Evolutionary conservation across 2,113 vertebrate genomes (phyloP).

Genomic region (Ammodytes marinus): DNA sequence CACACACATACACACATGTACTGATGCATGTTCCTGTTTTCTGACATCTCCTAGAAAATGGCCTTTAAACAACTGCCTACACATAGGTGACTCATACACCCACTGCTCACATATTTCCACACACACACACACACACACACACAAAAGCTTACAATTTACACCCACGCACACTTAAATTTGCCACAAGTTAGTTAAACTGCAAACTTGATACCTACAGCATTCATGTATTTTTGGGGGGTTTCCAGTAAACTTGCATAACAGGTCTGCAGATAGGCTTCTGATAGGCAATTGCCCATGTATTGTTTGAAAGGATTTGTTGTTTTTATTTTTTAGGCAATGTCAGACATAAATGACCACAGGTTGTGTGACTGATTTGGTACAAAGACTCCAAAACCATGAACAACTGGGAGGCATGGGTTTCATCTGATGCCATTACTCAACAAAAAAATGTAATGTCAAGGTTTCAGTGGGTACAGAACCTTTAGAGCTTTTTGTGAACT

Average conservation of each 20-base stretch:
- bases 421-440: slow-evolving; percentile 21
- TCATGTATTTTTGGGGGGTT: slow-evolving; percentile 7
- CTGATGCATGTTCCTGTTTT: slow-evolving; percentile 56
- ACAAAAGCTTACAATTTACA: slow-evolving; percentile 59
- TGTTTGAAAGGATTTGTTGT: not conserved
- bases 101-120: slow-evolving; percentile 65
- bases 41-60: slow-evolving; percentile 61
- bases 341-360: not conserved
- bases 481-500: not conserved
- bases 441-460: slow-evolving; percentile 4
- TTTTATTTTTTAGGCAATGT: slow-evolving; percentile 1
- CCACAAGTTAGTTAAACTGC: slow-evolving; percentile 40
- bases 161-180: slow-evolving; percentile 50
- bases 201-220: slow-evolving; percentile 1
- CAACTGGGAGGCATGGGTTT: not conserved
- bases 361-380: not conserved
- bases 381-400: not conserved
- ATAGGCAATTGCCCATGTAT: slow-evolving; percentile 9
- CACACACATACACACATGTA: slow-evolving; percentile 27
- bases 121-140: slow-evolving; percentile 55
- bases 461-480: slow-evolving; percentile 9
- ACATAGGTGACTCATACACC: slow-evolving; percentile 72
- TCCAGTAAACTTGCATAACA: not conserved
- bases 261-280: not conserved
- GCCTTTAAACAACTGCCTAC: slow-evolving; percentile 77